Evolutionary conservation across 1,140 invertebrate species (phyloP), one percentile per base, ranked within the genome.

Genomic region (Acromyrmex echinatior): DNA sequence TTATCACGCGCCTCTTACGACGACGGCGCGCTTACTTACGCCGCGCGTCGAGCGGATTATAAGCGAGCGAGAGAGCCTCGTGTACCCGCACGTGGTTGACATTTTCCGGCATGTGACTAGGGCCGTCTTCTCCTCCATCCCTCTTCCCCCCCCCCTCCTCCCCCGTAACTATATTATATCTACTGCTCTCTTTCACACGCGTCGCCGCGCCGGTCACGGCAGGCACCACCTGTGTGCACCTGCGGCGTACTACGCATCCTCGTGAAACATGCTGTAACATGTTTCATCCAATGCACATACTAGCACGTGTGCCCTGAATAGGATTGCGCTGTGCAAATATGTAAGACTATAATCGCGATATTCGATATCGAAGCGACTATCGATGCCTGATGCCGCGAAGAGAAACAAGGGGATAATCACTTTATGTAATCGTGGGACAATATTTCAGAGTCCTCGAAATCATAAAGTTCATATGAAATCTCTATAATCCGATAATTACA

Each of bases 71-170:
- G 74, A 81, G 78, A 66, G 82, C 86, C 86, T 85, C 90, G 86
- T 92, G 88, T 86, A 80, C 53, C 80, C 78, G 88, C 91, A 92
- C 90, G 90, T 92, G 91, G 89, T 88, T 88, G 88, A 92, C 88
- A 92, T 92, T 92, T 92, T 85, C 89, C 86, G 56, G 80, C 87
- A 91, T 89, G 89, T 91, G 89, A 91, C 89, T 89, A 78, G 65
- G n/a, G 35, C 31, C 21, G 62, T 14, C 60, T 18, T 4, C 9
- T 45, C 18, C 77, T 35, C 18, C 63, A 28, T 45, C 53, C 63
- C 53, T 45, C 45, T 58, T 39, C 7, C 18, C 31, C 53, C 58
- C 51, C 0, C 28, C 28, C 9, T 31, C 28, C 28, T n/a, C 62
- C 9, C 21, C 12, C 68, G 66, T 49, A 25, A 73, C 31, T 21